phyloP scores from a whole-genome alignment of 2,888 invertebrate species.

The Congeria kusceri region DNA sequence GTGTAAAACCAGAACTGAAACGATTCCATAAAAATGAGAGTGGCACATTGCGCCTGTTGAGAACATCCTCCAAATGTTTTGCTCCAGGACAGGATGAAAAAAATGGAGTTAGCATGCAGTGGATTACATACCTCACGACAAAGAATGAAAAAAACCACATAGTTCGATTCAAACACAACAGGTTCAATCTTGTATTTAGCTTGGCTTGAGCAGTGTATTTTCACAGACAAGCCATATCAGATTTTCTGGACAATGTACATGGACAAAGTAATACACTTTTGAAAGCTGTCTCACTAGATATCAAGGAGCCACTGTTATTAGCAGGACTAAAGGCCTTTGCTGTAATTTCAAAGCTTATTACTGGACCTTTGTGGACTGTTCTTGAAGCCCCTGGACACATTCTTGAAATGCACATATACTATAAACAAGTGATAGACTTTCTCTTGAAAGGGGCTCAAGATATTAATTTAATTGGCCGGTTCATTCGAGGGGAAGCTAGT shows the following conservation, averaged over 20 bases:
- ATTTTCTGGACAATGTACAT: conserved; percentile 31
- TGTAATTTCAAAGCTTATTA: conserved; percentile 27
- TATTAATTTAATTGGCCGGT: conserved; percentile 16
- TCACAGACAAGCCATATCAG: conserved; percentile 10
- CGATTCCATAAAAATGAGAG: conserved; percentile 48
- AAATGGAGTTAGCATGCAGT: conserved; percentile 42
- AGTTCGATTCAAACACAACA: conserved; percentile 26
- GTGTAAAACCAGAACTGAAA: conserved; percentile 36
- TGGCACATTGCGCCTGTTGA: conserved; percentile 48
- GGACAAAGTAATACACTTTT: conserved; percentile 23
- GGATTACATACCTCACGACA: conserved; percentile 42
- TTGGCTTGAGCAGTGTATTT: conserved; percentile 18
- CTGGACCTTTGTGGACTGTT: conserved; percentile 28
- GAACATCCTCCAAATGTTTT: conserved; percentile 49
- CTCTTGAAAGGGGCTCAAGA: neutral
- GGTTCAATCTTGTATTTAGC: conserved; percentile 27
- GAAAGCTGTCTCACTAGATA: conserved; percentile 36
- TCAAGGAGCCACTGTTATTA: conserved; percentile 20
- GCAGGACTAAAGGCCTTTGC: conserved; percentile 29
- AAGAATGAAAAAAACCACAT: conserved; percentile 20
- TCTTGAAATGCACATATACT: conserved; percentile 27
- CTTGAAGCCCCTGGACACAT: conserved; percentile 36
- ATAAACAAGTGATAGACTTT: conserved; percentile 18
- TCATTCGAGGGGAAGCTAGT: conserved; percentile 20
- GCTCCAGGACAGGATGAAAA: conserved; percentile 57